phyloP scores from a whole-genome alignment of 1,140 invertebrate species.

The Penaeus vannamei region DNA sequence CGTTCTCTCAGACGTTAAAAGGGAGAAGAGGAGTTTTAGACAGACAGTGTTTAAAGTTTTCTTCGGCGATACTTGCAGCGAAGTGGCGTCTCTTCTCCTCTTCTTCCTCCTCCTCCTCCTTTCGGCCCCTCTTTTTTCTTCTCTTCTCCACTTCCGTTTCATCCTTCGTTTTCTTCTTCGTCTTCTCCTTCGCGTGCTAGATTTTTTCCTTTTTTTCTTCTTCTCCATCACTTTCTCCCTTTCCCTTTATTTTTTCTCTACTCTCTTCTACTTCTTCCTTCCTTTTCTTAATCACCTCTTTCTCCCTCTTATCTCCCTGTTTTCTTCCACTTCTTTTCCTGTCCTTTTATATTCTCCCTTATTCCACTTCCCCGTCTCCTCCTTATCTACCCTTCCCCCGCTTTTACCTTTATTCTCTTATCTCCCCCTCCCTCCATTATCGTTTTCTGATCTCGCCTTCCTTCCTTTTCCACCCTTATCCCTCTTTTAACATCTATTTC shows the following conservation, averaged over 20 bases:
- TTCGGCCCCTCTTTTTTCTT: background rate
- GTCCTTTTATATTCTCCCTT: background rate
- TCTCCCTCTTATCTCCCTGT: background rate
- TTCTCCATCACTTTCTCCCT: background rate
- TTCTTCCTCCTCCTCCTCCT: background rate
- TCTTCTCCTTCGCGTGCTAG: background rate
- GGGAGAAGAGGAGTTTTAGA: slow-evolving; percentile 51
- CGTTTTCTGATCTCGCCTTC: background rate
- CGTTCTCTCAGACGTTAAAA: slow-evolving; percentile 52
- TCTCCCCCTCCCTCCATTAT: background rate
- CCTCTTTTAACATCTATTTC: background rate
- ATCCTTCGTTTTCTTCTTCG: background rate
- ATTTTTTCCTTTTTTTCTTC: background rate
- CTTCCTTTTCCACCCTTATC: background rate
- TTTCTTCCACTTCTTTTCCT: background rate
- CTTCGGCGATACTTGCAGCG: background rate
- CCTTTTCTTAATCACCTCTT: background rate
- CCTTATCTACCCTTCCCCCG: background rate
- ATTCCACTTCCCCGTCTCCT: background rate
- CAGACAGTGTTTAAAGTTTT: slow-evolving; percentile 40
- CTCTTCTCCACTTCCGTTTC: background rate
- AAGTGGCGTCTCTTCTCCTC: background rate
- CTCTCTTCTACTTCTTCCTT: background rate
- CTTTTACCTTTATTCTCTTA: background rate
- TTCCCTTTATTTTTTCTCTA: background rate